phyloP scores from a whole-genome alignment of 2,113 vertebrate genomes.

The Otolemur garnettii region DNA sequence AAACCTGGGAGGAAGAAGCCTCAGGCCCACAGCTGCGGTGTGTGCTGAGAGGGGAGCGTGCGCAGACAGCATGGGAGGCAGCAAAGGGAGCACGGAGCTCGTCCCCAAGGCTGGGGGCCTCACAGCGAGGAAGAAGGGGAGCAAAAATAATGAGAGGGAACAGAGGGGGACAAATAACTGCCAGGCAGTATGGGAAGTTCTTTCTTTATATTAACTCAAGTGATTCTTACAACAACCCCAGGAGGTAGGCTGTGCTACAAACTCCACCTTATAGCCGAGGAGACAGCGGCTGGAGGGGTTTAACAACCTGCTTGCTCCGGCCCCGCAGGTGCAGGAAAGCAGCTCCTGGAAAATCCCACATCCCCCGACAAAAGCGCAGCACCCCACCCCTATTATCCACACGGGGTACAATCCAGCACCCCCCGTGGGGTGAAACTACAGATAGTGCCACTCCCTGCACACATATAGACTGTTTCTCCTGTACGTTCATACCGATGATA shows the following conservation, averaged over 20 bases:
- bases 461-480: not conserved
- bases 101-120: not conserved
- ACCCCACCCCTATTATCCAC: not conserved
- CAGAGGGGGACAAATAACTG: not conserved
- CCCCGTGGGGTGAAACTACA: not conserved
- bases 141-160: not conserved
- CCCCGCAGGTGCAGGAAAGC: not conserved
- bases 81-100: not conserved
- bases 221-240: not conserved
- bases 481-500: not conserved
- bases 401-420: not conserved
- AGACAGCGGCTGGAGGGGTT: not conserved
- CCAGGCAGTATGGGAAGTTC: not conserved
- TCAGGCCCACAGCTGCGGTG: not conserved
- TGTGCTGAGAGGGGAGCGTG: not conserved
- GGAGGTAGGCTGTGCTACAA: not conserved
- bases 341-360: rapidly evolving
- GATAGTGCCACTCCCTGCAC: too few relatives aligned
- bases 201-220: not conserved
- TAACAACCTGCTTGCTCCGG: not conserved
- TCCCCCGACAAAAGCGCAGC: not conserved
- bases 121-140: too few relatives aligned
- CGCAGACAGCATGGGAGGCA: not conserved
- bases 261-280: not conserved
- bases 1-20: not conserved